Percentiles rank a stretch among this genome's conserved stretches.
These are phyloP conservation scores for Strigamia crassipes DNA, from an alignment of 2,888 invertebrate genomes.

Conservation along the genomic window DNA sequence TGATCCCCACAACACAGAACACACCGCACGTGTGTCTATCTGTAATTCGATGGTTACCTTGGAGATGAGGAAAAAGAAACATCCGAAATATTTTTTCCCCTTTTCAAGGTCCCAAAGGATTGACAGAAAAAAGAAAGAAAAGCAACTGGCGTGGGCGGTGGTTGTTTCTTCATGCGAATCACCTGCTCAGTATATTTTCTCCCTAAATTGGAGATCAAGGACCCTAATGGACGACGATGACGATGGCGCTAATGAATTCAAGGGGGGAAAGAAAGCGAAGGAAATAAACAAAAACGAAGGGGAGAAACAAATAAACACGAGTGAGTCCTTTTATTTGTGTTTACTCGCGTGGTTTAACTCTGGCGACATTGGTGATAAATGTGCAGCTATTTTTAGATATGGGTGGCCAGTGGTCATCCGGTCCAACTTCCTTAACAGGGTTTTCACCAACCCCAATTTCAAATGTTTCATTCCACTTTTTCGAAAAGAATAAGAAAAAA, in stretches of 20 bases:
- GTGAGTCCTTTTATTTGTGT: neutral
- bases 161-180: conserved; percentile 42
- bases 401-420: conserved; percentile 40
- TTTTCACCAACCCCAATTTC: neutral
- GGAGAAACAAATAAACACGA: neutral
- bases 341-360: neutral
- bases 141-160: neutral
- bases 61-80: conserved; percentile 42
- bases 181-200: conserved; percentile 22
- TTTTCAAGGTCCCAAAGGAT: conserved; percentile 21
- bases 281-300: neutral
- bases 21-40: neutral
- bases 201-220: conserved; percentile 35
- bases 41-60: neutral
- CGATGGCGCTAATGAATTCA: neutral
- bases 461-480: neutral
- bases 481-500: no score
- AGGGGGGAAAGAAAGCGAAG: neutral
- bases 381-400: conserved; percentile 15
- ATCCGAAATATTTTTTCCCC: neutral
- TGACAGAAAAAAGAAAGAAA: conserved; percentile 14
- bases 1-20: no score
- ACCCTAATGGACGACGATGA: conserved; percentile 26
- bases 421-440: neutral
- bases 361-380: conserved; percentile 18